phyloP scores from a whole-genome alignment of 2,888 invertebrate genomes.

The Netelia fuscicornis region DNA sequence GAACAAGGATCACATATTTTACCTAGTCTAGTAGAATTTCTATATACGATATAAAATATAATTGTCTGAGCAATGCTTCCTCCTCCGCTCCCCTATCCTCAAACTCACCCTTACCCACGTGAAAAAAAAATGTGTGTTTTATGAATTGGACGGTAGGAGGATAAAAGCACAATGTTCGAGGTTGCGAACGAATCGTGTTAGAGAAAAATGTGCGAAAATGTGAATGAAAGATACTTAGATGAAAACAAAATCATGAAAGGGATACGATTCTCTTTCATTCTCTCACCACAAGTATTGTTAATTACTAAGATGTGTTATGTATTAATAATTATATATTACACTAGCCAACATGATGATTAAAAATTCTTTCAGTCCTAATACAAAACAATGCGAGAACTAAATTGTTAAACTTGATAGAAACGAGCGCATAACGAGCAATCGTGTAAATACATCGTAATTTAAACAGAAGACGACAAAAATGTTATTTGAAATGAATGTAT shows the following conservation, averaged over 20 bases:
- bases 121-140: constrained; percentile 17
- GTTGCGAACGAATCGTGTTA: background rate
- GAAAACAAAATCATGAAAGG: background rate
- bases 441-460: constrained; percentile 59
- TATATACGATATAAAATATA: constrained; percentile 40
- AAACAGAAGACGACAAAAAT: constrained; percentile 67
- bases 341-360: constrained; percentile 55
- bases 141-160: constrained; percentile 18
- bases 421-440: constrained; percentile 57
- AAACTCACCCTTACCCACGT: constrained; percentile 14
- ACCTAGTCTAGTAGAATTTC: constrained; percentile 63
- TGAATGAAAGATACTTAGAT: constrained; percentile 58
- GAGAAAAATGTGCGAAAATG: constrained; percentile 20
- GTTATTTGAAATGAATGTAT: constrained; percentile 69
- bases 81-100: constrained; percentile 35
- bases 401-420: constrained; percentile 34
- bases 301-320: constrained; percentile 70
- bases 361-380: constrained; percentile 53
- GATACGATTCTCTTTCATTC: constrained; percentile 43
- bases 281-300: constrained; percentile 71
- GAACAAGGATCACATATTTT: constrained; percentile 54
- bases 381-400: constrained; percentile 29
- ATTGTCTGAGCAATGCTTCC: constrained; percentile 57
- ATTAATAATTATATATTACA: constrained; percentile 62
- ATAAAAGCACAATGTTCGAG: background rate